Base-by-base conservation (phyloP, 2,888 invertebrate species). In the Rhingia campestris region DNA sequence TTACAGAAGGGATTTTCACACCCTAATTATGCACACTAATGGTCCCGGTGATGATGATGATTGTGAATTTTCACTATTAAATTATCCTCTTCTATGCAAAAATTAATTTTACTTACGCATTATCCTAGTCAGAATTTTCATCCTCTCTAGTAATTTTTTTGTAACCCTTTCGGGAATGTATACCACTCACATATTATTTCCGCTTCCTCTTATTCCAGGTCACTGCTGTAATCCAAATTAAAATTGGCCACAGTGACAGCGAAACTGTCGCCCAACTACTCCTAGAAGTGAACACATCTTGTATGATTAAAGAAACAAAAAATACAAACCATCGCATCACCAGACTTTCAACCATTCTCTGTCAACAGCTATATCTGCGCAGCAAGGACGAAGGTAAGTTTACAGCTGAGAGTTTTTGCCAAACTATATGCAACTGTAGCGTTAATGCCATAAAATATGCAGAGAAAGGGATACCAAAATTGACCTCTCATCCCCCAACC, bases 361-460 rank as follows among this genome's bases (percentile, higher is more conserved):
- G n/a, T 6, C 22, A 14, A 22, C 56, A 37, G 5, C 61, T 54
- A 30, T 49, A 32, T 14, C 9, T 39, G 39, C 9, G 43, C 63
- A 41, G n/a, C 45, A 64, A 77, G 59, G 73, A 64, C 54, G 30
- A 64, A 69, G 82, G 82, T 82, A 79, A 74, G 79, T 74, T 73
- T 64, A 49, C 22, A 30, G 14, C 51, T 64, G 30, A 12, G 49
- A 63, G 49, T 35, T 72, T n/a, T 49, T 66, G 30, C 9, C 14
- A 37, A 6, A 39, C n/a, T n/a, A 41, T 9, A 10, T 47, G 59
- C 7, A 12, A 41, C 39, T 81, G 9, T 39, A 35, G 37, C 41
- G 32, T 43, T 77, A 56, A 76, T 56, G 45, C 41, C 32, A 30
- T 58, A 9, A 77, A 56, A 45, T 22, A 2, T 77, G 56, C 43